Conservation (phyloP, 2,113 vertebrate species). For the Salminus brasiliensis region DNA sequence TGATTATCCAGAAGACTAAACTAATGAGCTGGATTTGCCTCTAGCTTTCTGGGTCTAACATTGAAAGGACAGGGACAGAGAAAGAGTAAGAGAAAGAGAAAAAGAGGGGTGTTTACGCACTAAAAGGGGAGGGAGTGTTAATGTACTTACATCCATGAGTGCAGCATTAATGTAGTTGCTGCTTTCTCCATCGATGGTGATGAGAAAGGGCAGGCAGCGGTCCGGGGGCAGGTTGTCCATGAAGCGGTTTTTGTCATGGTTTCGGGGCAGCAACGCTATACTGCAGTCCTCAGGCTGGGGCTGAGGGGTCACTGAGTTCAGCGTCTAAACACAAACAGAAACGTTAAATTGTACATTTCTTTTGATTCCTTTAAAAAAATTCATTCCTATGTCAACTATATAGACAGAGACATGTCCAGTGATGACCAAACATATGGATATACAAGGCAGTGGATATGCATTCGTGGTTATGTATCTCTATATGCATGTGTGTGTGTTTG, state of each 20-base stretch:
- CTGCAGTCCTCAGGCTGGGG: constrained; percentile 98
- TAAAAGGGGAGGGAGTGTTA: background rate
- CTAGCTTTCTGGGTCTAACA: constrained; percentile 73
- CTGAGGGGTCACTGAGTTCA: constrained; percentile 98
- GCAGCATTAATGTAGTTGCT: constrained; percentile 99
- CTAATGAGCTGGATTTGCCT: constrained; percentile 81
- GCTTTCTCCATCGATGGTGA: constrained; percentile 98
- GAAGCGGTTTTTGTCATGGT: constrained; percentile 99
- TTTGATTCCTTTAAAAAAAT: no score
- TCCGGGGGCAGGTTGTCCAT: constrained; percentile 98
- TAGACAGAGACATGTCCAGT: no score
- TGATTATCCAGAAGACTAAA: constrained; percentile 26
- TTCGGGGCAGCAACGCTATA: constrained; percentile 96
- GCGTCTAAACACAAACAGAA: constrained; percentile 77
- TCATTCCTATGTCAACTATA: no score
- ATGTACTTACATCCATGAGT: constrained; percentile 96
- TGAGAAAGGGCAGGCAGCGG: constrained; percentile 98
- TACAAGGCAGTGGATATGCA: no score
- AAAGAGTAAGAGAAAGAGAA: background rate
- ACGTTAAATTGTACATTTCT: background rate
- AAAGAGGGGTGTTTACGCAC: no score
- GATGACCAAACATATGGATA: no score
- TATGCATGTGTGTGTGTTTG: constrained; percentile 40
- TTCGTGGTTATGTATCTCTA: no score
- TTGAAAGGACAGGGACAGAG: background rate